Evolutionary conservation across 2,113 vertebrate species (phyloP).

Genomic region (Callithrix jacchus): DNA sequence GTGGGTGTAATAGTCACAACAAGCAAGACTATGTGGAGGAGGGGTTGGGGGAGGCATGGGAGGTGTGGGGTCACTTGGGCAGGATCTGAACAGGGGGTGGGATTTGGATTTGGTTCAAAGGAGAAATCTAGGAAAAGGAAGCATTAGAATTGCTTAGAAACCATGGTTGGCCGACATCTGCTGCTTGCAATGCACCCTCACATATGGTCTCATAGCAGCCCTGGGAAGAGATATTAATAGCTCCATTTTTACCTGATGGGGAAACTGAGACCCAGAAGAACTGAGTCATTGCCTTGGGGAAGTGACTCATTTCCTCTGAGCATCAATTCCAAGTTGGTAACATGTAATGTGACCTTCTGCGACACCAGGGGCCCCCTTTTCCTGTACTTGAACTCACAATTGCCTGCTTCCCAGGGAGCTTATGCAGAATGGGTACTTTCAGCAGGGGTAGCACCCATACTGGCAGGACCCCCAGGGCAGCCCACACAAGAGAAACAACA

Average conservation of each 20-base stretch:
- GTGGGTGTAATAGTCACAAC: background rate
- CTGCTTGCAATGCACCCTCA: background rate
- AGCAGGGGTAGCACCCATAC: background rate
- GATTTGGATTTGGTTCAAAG: background rate
- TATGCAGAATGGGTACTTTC: background rate
- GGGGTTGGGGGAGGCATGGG: fast-evolving
- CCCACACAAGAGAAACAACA: background rate
- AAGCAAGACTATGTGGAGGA: background rate
- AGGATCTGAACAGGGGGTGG: background rate
- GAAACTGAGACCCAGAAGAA: background rate
- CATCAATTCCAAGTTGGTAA: background rate
- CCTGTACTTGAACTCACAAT: background rate
- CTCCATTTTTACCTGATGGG: background rate
- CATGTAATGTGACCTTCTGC: background rate
- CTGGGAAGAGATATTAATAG: background rate
- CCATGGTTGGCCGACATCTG: background rate
- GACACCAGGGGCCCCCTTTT: background rate
- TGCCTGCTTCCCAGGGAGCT: background rate
- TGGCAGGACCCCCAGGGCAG: background rate
- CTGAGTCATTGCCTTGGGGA: background rate
- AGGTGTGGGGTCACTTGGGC: no score
- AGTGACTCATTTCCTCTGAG: no score
- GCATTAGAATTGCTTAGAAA: background rate
- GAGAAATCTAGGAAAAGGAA: background rate
- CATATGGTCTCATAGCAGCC: background rate